phyloP scores from a whole-genome alignment of 2,113 vertebrate species.

The Cisticola juncidis region DNA sequence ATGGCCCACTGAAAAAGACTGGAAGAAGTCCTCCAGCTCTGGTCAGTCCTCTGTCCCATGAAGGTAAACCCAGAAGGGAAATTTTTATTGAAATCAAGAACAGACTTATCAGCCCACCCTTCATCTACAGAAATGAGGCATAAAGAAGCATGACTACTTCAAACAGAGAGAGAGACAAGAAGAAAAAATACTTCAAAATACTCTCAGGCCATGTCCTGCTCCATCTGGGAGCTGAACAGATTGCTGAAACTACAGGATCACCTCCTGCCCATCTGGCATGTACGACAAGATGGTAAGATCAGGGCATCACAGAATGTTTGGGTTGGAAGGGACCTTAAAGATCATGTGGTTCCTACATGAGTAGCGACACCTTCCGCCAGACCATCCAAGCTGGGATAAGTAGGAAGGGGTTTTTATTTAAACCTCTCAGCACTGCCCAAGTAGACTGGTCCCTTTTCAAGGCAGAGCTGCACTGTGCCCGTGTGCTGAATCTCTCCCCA shows the following conservation, averaged over 20 bases:
- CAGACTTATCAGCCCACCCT: neutral
- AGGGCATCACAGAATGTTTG: neutral
- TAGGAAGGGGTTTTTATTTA: neutral
- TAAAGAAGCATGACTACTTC: neutral
- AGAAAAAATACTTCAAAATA: neutral
- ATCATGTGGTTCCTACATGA: no score
- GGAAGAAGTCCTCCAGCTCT: neutral
- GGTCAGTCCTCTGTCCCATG: neutral
- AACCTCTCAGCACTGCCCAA: neutral
- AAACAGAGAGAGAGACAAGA: neutral
- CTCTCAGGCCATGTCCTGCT: neutral
- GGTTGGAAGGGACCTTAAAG: neutral
- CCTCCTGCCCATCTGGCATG: neutral
- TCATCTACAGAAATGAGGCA: neutral
- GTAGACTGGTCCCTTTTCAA: neutral
- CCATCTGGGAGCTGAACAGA: neutral
- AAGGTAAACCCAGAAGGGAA: neutral
- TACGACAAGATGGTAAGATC: neutral
- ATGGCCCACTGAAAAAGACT: neutral
- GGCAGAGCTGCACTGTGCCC: rapidly evolving
- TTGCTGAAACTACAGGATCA: neutral
- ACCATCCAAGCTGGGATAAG: neutral
- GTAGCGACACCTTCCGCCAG: rapidly evolving
- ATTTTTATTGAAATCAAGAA: neutral
- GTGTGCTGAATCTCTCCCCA: neutral